Evolutionary conservation across 2,888 invertebrate genomes (phyloP), one percentile per base, ranked within the genome.

Genomic region (Meiosimyza platycephala): DNA sequence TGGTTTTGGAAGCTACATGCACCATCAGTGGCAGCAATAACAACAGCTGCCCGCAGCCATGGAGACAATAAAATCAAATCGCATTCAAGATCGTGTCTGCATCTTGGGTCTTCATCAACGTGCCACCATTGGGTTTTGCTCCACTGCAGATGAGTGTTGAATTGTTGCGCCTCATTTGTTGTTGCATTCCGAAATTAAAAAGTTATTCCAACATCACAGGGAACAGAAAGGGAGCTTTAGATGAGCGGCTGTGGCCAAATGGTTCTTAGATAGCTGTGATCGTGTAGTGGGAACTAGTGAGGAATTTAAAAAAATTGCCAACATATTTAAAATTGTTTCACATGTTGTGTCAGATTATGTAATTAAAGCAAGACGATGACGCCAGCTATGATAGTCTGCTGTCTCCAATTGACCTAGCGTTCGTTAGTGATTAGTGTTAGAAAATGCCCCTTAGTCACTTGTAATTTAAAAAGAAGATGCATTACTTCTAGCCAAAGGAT

Each of bases 31-130:
- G 28, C 55, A n/a, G 62, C 52, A 18, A 28, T 60, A 57, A 9
- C 54, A 54, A 48, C 57, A 70, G 57, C 52, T 62, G 62, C 52
- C 50, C 18, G 33, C 62, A 52, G 69, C 69, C 28, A 6, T 51
- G 62, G 69, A 62, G 52, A 70, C 69, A 60, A 62, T 47, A 47
- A 57, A 54, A 18, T 52, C 52, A 63, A 62, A 47, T 62, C 70
- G 54, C 33, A 28, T 48, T 54, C 22, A 13, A 47, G 70, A 70
- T 70, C 70, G 70, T 70, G 70, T 62, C 69, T 63, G 60, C 69
- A 54, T 11, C 52, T 40, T 62, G 51, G 69, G 7, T 60, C 33
- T 51, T 33, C 52, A 40, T 60, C 60, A 59, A 65, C 59, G 40
- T 66, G 59, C 50, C 12, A 51, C 16, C 51, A n/a, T n/a, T 18